Percentiles rank a stretch among this genome's conserved stretches.
Evolutionary conservation across 2,113 vertebrate genomes (phyloP).

Genomic region (Channa argus): DNA sequence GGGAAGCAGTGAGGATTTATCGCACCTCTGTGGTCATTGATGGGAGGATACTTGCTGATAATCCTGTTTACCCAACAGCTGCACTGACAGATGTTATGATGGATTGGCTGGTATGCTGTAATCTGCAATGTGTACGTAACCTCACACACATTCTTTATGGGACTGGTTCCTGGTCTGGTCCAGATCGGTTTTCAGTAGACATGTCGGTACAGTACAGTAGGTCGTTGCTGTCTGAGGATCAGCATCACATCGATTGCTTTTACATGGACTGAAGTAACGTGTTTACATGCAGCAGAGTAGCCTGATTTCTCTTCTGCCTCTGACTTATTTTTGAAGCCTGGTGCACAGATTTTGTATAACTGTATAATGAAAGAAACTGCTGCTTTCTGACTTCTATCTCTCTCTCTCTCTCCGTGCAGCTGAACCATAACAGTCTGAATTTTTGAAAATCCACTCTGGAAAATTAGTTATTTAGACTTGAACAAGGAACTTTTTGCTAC

Average conservation of each 20-base stretch:
- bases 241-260: background rate
- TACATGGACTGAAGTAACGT: no score
- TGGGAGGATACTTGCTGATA: slow-evolving; percentile 37
- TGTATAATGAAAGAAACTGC: no score
- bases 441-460: no score
- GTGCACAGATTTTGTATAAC: no score
- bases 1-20: slow-evolving; percentile 9
- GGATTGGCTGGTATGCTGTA: slow-evolving; percentile 16
- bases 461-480: no score
- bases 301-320: no score
- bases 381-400: no score
- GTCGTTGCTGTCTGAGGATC: background rate
- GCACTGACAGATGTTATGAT: slow-evolving; percentile 47
- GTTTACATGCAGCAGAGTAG: no score
- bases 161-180: background rate
- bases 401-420: no score
- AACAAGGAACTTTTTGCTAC: no score
- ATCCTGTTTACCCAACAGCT: slow-evolving; percentile 43
- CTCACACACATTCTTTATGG: background rate
- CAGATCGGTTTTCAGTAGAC: background rate
- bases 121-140: background rate
- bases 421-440: no score
- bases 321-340: no score
- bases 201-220: background rate
- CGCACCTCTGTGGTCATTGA: slow-evolving; percentile 15